Evolutionary conservation across 2,113 vertebrate genomes (phyloP).

Genomic region (Sphyrna mokarran): DNA sequence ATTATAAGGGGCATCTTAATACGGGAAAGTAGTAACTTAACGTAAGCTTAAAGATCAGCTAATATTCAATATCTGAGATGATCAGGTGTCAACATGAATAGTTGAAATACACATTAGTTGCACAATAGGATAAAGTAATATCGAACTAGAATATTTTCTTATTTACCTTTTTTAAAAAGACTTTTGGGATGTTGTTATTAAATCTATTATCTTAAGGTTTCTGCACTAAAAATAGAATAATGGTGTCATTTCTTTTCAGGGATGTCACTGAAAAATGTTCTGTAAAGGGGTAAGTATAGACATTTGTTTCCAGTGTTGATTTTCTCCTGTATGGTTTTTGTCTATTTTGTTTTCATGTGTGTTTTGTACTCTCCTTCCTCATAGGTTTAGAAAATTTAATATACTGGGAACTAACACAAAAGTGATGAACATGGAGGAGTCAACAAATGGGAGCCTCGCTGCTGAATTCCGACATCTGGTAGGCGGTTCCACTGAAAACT

Average conservation of each 20-base stretch:
- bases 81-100: background rate
- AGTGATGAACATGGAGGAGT: conserved; percentile 99
- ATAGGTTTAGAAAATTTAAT: conserved; percentile 90
- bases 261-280: conserved; percentile 80
- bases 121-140: background rate
- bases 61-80: background rate
- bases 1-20: background rate
- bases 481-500: conserved; percentile 39
- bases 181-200: background rate
- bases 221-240: background rate
- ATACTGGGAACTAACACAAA: conserved; percentile 92
- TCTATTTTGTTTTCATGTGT: background rate
- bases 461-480: conserved; percentile 96
- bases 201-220: background rate
- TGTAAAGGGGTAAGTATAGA: conserved; percentile 72
- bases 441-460: conserved; percentile 85
- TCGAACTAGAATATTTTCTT: background rate
- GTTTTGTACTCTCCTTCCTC: background rate
- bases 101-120: background rate
- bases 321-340: background rate
- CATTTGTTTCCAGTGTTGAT: background rate
- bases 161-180: background rate
- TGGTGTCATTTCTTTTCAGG: conserved; percentile 53
- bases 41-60: background rate
- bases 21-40: background rate